A percentile compares a stretch with the other conserved stretches of the same genome.
These are phyloP conservation scores for Eutrigla gurnardus DNA, from an alignment of 2,797 vertebrate species.

Conservation along the genomic window DNA sequence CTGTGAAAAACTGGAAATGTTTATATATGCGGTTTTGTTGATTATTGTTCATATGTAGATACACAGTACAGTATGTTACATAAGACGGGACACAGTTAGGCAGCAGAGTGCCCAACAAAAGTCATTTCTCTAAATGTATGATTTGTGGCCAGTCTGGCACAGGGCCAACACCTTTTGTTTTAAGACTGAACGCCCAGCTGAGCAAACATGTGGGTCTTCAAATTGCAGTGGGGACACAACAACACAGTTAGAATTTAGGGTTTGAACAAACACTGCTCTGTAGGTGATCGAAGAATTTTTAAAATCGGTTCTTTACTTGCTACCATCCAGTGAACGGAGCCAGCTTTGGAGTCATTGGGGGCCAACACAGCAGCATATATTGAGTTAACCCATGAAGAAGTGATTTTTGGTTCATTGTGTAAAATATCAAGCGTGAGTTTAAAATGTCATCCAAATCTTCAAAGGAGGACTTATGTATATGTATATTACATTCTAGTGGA, in stretches of 20 bases:
- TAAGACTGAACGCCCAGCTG: background rate
- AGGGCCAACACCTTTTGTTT: background rate
- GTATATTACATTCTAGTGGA: background rate
- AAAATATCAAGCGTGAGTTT: background rate
- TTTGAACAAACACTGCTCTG: background rate
- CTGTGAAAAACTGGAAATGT: constrained; percentile 33
- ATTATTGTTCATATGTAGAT: background rate
- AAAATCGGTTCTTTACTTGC: background rate
- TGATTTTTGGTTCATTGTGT: background rate
- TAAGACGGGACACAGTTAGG: background rate
- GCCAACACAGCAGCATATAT: background rate
- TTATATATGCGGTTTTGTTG: constrained; percentile 2
- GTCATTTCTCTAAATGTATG: constrained; percentile 1
- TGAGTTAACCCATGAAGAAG: background rate
- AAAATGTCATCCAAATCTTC: background rate
- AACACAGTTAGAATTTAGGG: background rate
- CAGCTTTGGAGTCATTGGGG: background rate
- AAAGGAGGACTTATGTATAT: background rate
- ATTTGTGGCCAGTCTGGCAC: background rate
- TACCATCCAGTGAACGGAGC: background rate
- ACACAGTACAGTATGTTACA: background rate
- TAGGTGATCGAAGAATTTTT: background rate
- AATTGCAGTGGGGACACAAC: constrained; percentile 3
- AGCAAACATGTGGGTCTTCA: background rate
- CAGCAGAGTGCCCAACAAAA: constrained; percentile 4